These are phyloP conservation scores for Anastrepha ludens DNA, from an alignment of 1,140 invertebrate species.

Conservation along the genomic window DNA sequence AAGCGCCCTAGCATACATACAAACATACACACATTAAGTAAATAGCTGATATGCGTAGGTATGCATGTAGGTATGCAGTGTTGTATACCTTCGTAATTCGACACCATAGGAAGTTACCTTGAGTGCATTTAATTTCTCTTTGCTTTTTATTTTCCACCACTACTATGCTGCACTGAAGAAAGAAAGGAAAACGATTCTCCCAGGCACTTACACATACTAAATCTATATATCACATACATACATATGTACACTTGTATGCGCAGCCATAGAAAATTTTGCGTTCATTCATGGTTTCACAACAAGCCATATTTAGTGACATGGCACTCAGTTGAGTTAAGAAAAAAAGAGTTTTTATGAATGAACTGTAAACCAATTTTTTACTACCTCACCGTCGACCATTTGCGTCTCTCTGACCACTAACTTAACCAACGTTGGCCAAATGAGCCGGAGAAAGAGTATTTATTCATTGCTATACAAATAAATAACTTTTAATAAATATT, in stretches of 20 bases:
- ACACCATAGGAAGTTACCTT: constrained; percentile 51
- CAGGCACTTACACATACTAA: background rate
- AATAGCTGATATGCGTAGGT: background rate
- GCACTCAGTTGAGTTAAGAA: background rate
- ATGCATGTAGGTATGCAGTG: background rate
- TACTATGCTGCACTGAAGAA: background rate
- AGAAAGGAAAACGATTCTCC: background rate
- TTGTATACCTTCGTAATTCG: constrained; percentile 42
- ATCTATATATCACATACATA: too few species aligned
- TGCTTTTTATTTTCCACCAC: background rate
- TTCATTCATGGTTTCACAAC: constrained; percentile 45
- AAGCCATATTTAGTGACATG: constrained; percentile 43
- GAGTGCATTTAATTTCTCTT: constrained; percentile 47
- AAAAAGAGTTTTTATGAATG: constrained; percentile 10
- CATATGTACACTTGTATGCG: background rate
- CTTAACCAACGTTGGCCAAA: background rate
- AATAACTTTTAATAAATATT: constrained; percentile 27
- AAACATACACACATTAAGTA: background rate
- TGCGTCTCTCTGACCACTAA: background rate
- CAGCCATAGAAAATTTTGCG: constrained; percentile 46
- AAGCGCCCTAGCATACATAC: background rate
- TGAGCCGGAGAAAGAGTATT: background rate
- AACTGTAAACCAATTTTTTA: constrained; percentile 3
- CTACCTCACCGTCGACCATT: background rate
- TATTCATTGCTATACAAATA: background rate